phyloP scores from a whole-genome alignment of 2,113 vertebrate genomes.

The Rattus rattus region DNA sequence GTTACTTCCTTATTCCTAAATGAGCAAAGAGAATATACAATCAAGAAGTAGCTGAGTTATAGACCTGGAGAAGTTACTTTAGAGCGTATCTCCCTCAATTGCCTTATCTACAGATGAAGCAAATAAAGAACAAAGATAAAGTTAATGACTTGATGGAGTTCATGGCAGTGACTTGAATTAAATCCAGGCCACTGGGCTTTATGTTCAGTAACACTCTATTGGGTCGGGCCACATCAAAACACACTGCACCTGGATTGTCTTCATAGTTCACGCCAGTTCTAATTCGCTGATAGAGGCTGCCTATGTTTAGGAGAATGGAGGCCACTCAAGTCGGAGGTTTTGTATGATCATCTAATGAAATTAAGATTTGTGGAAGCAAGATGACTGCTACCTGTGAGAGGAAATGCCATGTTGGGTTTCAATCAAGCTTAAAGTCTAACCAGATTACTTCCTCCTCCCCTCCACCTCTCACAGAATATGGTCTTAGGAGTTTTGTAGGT shows the following conservation, averaged over 20 bases:
- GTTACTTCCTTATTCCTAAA: constrained; percentile 20
- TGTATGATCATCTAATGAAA: neutral
- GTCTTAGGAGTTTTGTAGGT: neutral
- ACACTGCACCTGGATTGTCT: neutral
- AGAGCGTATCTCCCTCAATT: neutral
- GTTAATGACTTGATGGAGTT: neutral
- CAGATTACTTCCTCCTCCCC: neutral
- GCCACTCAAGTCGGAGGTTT: neutral
- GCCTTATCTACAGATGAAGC: neutral
- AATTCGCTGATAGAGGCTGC: neutral
- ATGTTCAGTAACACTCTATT: neutral
- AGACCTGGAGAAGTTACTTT: neutral
- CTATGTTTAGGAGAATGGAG: neutral
- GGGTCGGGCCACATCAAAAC: neutral
- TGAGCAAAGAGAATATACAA: neutral
- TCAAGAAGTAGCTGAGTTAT: neutral
- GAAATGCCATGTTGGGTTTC: neutral
- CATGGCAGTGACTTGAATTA: neutral
- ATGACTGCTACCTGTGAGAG: neutral
- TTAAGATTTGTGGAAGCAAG: neutral
- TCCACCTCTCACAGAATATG: neutral
- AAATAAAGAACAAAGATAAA: neutral
- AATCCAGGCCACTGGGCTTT: neutral
- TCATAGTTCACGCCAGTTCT: neutral
- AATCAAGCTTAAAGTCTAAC: neutral